Base-by-base conservation (phyloP, 2,888 invertebrate genomes). In the Chrysotoxum bicinctum region DNA sequence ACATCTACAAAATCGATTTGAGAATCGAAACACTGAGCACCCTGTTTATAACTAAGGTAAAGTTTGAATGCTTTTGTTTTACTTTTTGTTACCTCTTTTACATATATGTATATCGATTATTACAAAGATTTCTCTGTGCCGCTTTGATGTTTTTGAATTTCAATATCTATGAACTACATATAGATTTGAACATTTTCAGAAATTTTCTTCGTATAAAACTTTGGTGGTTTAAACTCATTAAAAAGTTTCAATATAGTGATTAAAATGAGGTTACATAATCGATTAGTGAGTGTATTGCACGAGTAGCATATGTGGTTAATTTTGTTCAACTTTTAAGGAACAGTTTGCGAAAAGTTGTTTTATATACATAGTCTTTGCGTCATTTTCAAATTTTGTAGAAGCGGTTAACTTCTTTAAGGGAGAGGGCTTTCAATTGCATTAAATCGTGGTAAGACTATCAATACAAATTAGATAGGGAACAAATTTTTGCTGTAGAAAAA, bases 161-260 rank as follows among this genome's bases (percentile, higher is more conserved):
- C 2, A 10, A 0, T 3, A 4, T 1, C 12, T 37, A 48, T 19
- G 21, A 1, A 48, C 0, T 9, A 16, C 14, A 19, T 19, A 35
- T 14, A 43, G 8, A 12, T 40, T 26, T 26, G n/a, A 40, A 37
- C 10, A 23, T 60, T 60, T 60, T 40, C n/a, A 62, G 32, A 70
- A 35, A 8, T 54, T 12, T 45, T 43, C 8, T 26, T 40, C n/a
- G 12, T 45, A 37, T 19, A 12, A 45, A 62, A 69, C 32, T 60
- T 30, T 21, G 30, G 54, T n/a, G 62, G 75, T 68, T 75, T 30
- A 54, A 75, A 62, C 69, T 74, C 48, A 75, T 80, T 80, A 56
- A 80, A 75, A 80, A 80, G 54, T 80, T 80, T 80, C 10, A 12
- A 60, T 50, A 10, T 56, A 80, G 68, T 62, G 60, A 75, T 75